These are phyloP conservation scores for Thymelicus lineola DNA, from an alignment of 2,888 invertebrate genomes.

Conservation along the genomic window DNA sequence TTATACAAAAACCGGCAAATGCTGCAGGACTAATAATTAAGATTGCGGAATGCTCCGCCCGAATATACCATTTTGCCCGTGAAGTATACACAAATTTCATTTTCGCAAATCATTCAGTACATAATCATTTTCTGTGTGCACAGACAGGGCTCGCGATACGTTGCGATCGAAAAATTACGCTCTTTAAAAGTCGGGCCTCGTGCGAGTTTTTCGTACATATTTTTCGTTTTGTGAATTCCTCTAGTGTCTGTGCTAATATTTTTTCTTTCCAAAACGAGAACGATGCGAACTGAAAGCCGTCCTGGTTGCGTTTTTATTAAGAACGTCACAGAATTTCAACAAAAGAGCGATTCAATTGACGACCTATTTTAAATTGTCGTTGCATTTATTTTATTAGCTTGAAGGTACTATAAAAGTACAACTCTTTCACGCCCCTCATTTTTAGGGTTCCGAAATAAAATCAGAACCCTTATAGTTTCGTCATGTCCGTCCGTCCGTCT, in stretches of 20 bases:
- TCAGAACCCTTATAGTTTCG: no score
- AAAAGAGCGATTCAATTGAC: conserved; percentile 16
- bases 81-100: conserved; percentile 31
- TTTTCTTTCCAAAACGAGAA: conserved; percentile 34
- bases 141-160: conserved; percentile 33
- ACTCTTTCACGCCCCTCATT: no score
- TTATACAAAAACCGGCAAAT: neutral
- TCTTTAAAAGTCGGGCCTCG: conserved; percentile 34
- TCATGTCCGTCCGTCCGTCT: no score
- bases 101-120: conserved; percentile 34
- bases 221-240: conserved; percentile 37
- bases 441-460: no score
- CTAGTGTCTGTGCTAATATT: conserved; percentile 38
- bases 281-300: conserved; percentile 30
- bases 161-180: conserved; percentile 38
- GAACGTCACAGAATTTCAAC: conserved; percentile 25
- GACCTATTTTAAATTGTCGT: conserved; percentile 18
- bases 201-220: conserved; percentile 36
- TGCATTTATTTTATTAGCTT: neutral
- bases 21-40: conserved; percentile 23
- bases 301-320: conserved; percentile 35
- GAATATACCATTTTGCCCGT: conserved; percentile 15
- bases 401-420: no score
- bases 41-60: conserved; percentile 9
- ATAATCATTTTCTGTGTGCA: conserved; percentile 34